These are phyloP conservation scores for Cerastoderma edule DNA, from an alignment of 2,888 invertebrate genomes.

Conservation along the genomic window DNA sequence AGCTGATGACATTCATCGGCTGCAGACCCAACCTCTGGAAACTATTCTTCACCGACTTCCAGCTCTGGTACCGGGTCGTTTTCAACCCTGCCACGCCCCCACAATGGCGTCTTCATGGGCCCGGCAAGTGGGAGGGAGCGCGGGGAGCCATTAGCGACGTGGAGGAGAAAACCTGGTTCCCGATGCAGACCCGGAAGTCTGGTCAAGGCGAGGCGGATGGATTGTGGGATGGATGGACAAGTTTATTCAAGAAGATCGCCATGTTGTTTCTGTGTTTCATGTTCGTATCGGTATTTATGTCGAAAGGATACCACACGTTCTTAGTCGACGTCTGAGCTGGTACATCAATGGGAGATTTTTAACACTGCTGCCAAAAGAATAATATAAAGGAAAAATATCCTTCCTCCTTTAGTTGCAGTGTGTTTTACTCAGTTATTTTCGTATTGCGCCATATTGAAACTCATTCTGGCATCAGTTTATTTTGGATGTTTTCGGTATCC, in stretches of 20 bases:
- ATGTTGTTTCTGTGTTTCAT: constrained; percentile 39
- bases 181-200: constrained; percentile 61
- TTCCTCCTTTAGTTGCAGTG: too few species aligned
- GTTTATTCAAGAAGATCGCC: constrained; percentile 47
- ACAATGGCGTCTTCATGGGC: constrained; percentile 67
- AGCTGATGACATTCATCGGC: constrained; percentile 58
- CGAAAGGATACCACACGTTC: constrained; percentile 58
- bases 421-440: too few species aligned
- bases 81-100: constrained; percentile 65
- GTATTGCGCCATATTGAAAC: too few species aligned
- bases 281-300: constrained; percentile 42
- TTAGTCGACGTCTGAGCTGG: constrained; percentile 30
- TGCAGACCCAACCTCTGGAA: constrained; percentile 64
- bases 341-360: too few species aligned
- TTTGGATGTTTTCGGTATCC: too few species aligned
- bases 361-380: too few species aligned
- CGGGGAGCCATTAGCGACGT: constrained; percentile 55
- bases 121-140: constrained; percentile 66
- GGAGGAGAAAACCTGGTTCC: constrained; percentile 63
- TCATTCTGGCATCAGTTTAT: too few species aligned
- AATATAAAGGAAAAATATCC: too few species aligned
- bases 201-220: constrained; percentile 63
- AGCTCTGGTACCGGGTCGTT: constrained; percentile 58
- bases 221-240: constrained; percentile 67
- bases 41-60: constrained; percentile 59